Evolutionary conservation across 2,888 invertebrate genomes (phyloP).

Genomic region (Oscheius sp.): DNA sequence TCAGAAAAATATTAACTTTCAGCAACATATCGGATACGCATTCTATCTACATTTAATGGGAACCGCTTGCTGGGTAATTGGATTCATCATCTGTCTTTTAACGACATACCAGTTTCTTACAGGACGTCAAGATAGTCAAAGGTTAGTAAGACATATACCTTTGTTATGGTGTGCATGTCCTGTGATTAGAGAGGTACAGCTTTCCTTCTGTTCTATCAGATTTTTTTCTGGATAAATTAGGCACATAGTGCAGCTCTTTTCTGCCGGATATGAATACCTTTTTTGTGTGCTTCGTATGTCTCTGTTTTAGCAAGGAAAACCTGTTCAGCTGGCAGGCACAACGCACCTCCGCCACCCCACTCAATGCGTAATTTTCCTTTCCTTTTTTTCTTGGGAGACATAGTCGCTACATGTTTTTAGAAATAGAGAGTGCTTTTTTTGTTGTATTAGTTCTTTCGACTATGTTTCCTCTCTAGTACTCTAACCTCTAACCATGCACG

Average conservation of each 20-base stretch:
- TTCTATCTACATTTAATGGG: slow-evolving; percentile 69
- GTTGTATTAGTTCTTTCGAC: not conserved
- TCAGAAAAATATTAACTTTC: slow-evolving; percentile 5
- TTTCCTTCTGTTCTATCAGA: slow-evolving; percentile 1
- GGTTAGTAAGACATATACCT: slow-evolving; percentile 34
- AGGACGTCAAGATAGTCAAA: slow-evolving; percentile 43
- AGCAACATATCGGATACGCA: slow-evolving; percentile 68
- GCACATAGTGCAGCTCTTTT: slow-evolving; percentile 4
- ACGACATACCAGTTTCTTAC: slow-evolving; percentile 66
- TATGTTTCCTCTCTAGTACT: slow-evolving; percentile 11
- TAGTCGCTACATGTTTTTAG: not conserved
- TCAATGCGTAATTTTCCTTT: slow-evolving; percentile 50
- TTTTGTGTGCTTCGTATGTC: slow-evolving; percentile 2
- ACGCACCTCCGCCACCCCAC: slow-evolving; percentile 44
- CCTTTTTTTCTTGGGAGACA: not conserved
- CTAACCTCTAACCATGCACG: slow-evolving; percentile 9
- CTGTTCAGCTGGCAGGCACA: slow-evolving; percentile 56
- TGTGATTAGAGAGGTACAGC: slow-evolving; percentile 22
- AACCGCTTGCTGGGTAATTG: slow-evolving; percentile 63
- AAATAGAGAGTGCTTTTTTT: not conserved
- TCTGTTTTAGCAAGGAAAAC: slow-evolving; percentile 52
- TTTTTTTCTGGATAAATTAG: not conserved
- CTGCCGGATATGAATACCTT: slow-evolving; percentile 16
- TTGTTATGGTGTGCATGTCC: slow-evolving; percentile 20
- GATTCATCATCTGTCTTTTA: slow-evolving; percentile 62